These are phyloP conservation scores for Scomber scombrus DNA, from an alignment of 2,113 vertebrate species.

Conservation along the genomic window DNA sequence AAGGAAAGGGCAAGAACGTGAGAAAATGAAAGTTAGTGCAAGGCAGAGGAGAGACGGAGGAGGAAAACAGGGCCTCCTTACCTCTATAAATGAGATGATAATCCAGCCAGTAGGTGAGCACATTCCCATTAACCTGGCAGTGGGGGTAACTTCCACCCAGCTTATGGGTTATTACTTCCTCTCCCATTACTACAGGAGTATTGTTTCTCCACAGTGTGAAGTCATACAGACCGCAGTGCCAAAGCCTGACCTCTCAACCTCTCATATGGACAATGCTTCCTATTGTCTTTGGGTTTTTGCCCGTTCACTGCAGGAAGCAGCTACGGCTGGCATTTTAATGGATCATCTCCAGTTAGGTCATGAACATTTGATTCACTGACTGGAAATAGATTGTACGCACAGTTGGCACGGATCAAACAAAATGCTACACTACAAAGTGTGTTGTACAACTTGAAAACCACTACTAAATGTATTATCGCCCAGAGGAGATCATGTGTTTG, in stretches of 20 bases:
- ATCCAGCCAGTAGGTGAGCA: constrained; percentile 63
- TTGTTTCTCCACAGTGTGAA: constrained; percentile 63
- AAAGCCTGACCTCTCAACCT: constrained; percentile 44
- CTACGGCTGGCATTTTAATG: constrained; percentile 19
- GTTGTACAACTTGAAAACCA: too few relatives aligned
- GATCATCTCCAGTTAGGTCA: background rate
- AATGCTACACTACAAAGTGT: too few relatives aligned
- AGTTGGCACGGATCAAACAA: too few relatives aligned
- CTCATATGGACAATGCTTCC: constrained; percentile 65
- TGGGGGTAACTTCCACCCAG: constrained; percentile 60
- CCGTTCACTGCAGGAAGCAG: constrained; percentile 41
- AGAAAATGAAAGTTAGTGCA: constrained; percentile 40
- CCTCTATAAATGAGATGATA: background rate
- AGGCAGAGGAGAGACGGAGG: background rate
- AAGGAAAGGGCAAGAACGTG: constrained; percentile 41
- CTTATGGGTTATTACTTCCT: constrained; percentile 73
- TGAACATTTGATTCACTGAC: too few relatives aligned
- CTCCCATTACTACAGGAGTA: constrained; percentile 35
- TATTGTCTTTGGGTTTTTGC: constrained; percentile 50
- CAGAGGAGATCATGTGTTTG: too few relatives aligned
- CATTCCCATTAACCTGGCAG: constrained; percentile 51
- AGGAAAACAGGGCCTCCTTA: background rate
- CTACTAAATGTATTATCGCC: too few relatives aligned
- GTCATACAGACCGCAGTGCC: constrained; percentile 44
- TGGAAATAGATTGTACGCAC: too few relatives aligned